Evolutionary conservation across 2,888 invertebrate genomes (phyloP).

Genomic region (Drosophila subsilvestris): DNA sequence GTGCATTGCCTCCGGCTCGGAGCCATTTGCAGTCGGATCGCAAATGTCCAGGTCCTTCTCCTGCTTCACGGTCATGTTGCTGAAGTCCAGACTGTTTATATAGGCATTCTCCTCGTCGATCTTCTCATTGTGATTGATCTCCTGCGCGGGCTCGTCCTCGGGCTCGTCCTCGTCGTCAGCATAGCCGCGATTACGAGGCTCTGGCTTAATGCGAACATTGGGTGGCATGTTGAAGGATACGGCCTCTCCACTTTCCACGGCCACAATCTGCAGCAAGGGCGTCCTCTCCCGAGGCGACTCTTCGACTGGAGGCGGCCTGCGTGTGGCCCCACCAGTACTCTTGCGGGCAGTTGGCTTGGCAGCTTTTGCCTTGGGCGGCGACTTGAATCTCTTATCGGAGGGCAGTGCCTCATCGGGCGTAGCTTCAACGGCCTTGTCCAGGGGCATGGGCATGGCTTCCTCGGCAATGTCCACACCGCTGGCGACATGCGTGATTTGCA

Average conservation of each 20-base stretch:
- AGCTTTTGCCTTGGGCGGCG: conserved; percentile 9
- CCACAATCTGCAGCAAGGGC: conserved; percentile 63
- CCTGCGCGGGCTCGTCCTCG: conserved; percentile 37
- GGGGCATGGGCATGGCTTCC: conserved; percentile 49
- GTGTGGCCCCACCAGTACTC: conserved; percentile 51
- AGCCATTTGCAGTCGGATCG: conserved; percentile 53
- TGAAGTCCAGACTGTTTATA: conserved; percentile 75
- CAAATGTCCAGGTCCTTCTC: conserved; percentile 80
- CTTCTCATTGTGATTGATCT: conserved; percentile 68
- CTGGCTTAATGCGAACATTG: conserved; percentile 69
- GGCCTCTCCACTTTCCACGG: conserved; percentile 63
- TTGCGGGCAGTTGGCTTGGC: conserved; percentile 54
- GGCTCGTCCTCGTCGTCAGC: conserved; percentile 62
- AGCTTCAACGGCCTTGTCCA: conserved; percentile 54
- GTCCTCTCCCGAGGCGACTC: background rate
- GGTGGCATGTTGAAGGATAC: conserved; percentile 44
- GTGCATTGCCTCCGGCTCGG: conserved; percentile 29
- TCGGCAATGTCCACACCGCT: conserved; percentile 72
- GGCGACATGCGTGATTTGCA: conserved; percentile 78
- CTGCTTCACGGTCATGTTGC: conserved; percentile 78
- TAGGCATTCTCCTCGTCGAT: conserved; percentile 59
- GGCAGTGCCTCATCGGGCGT: conserved; percentile 30
- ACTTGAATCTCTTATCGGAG: background rate
- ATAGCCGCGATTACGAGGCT: conserved; percentile 77
- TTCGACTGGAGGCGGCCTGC: conserved; percentile 8